phyloP scores from a whole-genome alignment of 2,888 invertebrate species.

The Chironomus riparius region DNA sequence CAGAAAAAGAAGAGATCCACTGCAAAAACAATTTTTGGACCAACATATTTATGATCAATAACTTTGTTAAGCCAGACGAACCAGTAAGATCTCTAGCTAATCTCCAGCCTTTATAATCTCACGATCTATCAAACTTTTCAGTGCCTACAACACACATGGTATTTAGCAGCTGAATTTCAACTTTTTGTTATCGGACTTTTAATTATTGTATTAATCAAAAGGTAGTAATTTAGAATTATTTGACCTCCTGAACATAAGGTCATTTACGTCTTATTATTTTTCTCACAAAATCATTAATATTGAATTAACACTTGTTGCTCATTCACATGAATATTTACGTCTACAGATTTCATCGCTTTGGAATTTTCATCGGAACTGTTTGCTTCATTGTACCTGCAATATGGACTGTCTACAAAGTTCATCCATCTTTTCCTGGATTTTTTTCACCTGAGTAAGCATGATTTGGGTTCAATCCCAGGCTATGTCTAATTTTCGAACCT shows the following conservation, averaged over 20 bases:
- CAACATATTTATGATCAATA: slow-evolving; percentile 44
- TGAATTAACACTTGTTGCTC: too few relatives aligned
- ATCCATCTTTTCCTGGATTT: slow-evolving; percentile 31
- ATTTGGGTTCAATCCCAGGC: too few relatives aligned
- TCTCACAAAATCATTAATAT: too few relatives aligned
- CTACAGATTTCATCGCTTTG: too few relatives aligned
- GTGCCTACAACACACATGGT: slow-evolving; percentile 37
- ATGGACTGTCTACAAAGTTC: too few relatives aligned
- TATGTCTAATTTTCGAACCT: too few relatives aligned
- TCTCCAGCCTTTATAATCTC: neutral
- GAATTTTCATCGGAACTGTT: neutral
- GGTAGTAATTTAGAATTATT: too few relatives aligned
- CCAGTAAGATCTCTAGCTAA: slow-evolving; percentile 28
- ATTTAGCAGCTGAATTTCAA: slow-evolving; percentile 45
- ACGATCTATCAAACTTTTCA: slow-evolving; percentile 28
- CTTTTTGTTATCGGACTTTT: slow-evolving; percentile 43
- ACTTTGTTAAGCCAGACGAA: slow-evolving; percentile 40
- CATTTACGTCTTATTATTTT: too few relatives aligned
- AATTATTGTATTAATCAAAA: slow-evolving; percentile 32
- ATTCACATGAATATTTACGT: too few relatives aligned
- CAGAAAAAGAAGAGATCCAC: slow-evolving; percentile 37
- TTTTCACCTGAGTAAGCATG: slow-evolving; percentile 43
- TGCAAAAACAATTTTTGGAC: slow-evolving; percentile 46
- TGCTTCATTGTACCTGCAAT: neutral
- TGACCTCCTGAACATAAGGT: too few relatives aligned